Base-by-base conservation (phyloP, 2,888 invertebrate genomes). In the Muschampia plurimacula region DNA sequence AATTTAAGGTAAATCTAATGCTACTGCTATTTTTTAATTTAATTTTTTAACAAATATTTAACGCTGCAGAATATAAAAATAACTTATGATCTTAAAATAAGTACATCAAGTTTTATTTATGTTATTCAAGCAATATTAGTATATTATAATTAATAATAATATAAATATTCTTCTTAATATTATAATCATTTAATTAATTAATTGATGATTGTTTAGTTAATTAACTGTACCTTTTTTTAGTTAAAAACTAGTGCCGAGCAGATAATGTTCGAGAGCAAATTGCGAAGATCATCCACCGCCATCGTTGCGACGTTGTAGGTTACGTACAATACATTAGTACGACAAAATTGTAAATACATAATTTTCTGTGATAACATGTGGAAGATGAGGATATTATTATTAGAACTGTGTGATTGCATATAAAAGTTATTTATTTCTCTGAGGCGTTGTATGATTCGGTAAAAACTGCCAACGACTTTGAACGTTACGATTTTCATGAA, bases 291-390 rank as follows among this genome's bases (percentile, higher is more conserved):
- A 88, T 87, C 83, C 85, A 81, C 82, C 79, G 84, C 83, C 87
- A 89, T 89, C 85, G 88, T 89, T 89, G 86, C 89, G 87, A 89
- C 84, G 86, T 86, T 86, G 85, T 89, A 89, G 87, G 86, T 82
- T 86, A 88, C 86, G 90, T 92, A 91, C 89, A 86, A 87, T 89
- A 92, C 88, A 87, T 87, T 89, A 89, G 90, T 90, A 88, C 86
- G 93, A 92, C 92, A 91, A 94, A 94, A 92, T 93, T 95, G 95
- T 95, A 95, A 92, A 95, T 95, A 95, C 92, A 95, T 95, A 88
- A 93, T 95, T 95, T 95, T 95, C 95, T 95, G 95, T 95, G 95
- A 95, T 95, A 95, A 94, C 93, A 94, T 92, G 91, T 82, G 87
- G 84, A 88, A 90, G 90, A 90, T 91, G 89, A 88, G 86, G 82